Conservation (phyloP, 92 coral and sea anemone species). For the Meandrina meandrites region DNA sequence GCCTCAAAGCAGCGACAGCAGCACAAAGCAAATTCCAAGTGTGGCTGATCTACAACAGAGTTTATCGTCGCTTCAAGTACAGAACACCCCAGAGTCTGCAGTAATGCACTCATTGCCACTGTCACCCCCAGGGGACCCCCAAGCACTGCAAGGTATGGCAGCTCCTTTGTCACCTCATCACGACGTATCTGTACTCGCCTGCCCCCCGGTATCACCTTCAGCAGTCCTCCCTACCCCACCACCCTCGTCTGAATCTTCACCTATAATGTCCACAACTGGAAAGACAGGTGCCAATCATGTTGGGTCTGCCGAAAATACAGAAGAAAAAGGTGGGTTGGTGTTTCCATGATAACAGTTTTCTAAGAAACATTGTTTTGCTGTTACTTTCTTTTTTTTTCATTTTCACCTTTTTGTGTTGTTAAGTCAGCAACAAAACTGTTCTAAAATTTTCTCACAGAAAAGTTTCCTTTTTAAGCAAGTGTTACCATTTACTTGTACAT, state of each 20-base stretch:
- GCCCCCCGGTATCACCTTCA: conserved; percentile 53
- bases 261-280: conserved; percentile 27
- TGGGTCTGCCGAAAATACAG: background rate
- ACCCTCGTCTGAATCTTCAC: conserved; percentile 79
- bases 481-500: background rate
- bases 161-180: conserved; percentile 29
- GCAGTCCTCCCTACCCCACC: conserved; percentile 83
- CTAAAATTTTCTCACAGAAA: background rate
- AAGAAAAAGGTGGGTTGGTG: conserved; percentile 22
- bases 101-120: conserved; percentile 17
- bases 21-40: conserved; percentile 37
- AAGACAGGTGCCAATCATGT: background rate
- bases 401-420: background rate
- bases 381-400: background rate
- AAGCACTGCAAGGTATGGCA: background rate
- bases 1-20: conserved; percentile 24
- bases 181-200: conserved; percentile 38
- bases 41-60: conserved; percentile 18
- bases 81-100: conserved; percentile 11
- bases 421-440: too few relatives aligned
- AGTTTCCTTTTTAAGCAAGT: too few relatives aligned
- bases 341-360: background rate
- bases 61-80: conserved; percentile 26
- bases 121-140: conserved; percentile 54
- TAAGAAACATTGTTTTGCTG: too few relatives aligned